Base-by-base conservation (phyloP, 2,797 vertebrate genomes). In the Bovichtus diacanthus region DNA sequence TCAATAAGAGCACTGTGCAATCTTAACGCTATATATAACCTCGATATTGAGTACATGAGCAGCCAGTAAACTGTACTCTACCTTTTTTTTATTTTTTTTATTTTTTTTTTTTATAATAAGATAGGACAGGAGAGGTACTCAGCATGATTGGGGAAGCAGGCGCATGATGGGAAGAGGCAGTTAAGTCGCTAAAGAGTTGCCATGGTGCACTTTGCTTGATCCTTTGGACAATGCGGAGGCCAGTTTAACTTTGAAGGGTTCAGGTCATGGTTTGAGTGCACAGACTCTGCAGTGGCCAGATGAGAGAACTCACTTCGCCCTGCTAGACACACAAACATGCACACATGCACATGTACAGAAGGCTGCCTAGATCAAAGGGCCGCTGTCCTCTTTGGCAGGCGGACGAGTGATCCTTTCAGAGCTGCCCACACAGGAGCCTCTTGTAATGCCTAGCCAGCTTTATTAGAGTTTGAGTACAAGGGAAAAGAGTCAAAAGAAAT, bases 341-440 rank as follows among this genome's bases (percentile, higher is more conserved):
- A 66, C 60, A 64, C 61, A 85, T 3, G 80, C 79, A 80, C 75
- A 81, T 27, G 53, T 81, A 86, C 82, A 85, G 78, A 86, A 80
- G 79, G 70, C 80, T 4, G 54, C 71, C 43, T 54, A 86, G 90
- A 92, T 94, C 91, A 93, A 92, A 93, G 85, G 78, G 77, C 83
- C 49, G 76, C 90, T 92, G 88, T 90, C 87, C 83, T 92, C 87
- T 91, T 88, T 92, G 90, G 89, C 89, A 91, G 71, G 61, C 87
- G 83, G 85, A 88, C 83, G 88, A 93, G 87, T 86, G 90, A 92
- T 91, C 90, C 87, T 90, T 90, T 92, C 89, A 88, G 85, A 66
- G 86, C 87, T 83, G 80, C 84, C 81, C 88, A 90, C 89, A 90
- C 88, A 90, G 87, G 84, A 90, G 76, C 82, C 90, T 87, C 86